A percentile compares a stretch with the other conserved stretches of the same genome.
Evolutionary conservation across 2,888 invertebrate species (phyloP).

Genomic region (Drosophila antonietae): DNA sequence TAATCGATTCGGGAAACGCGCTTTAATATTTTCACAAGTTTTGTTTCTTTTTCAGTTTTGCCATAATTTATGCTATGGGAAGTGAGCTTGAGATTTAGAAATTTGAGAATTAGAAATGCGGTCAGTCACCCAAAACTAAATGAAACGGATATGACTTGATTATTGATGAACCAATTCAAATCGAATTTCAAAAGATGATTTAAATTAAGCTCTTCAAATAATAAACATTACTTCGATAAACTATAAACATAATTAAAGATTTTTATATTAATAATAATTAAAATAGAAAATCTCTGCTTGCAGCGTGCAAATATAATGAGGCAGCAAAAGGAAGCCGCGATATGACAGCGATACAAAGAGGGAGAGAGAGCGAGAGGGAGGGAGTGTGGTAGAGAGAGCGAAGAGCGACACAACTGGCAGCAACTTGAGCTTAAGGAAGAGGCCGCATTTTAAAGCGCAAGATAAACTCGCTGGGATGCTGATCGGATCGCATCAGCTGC

Average conservation of each 20-base stretch:
- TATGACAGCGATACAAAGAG: not conserved
- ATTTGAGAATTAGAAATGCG: conserved; percentile 20
- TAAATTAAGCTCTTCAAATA: not conserved
- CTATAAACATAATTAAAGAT: not conserved
- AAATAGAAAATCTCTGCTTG: not conserved
- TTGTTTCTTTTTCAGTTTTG: conserved; percentile 12
- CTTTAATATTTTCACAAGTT: conserved; percentile 73
- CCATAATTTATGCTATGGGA: conserved; percentile 60
- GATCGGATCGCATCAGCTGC: conserved; percentile 65
- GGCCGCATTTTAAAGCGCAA: conserved; percentile 63
- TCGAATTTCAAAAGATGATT: not conserved
- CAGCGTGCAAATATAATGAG: conserved; percentile 22
- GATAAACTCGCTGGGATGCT: conserved; percentile 69
- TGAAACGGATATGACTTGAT: conserved; percentile 16
- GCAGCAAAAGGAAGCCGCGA: conserved; percentile 37
- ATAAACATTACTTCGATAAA: not conserved
- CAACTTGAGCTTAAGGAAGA: conserved; percentile 24
- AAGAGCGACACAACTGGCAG: conserved; percentile 4
- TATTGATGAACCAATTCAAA: not conserved
- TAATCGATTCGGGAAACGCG: conserved; percentile 74
- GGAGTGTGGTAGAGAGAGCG: too few relatives aligned
- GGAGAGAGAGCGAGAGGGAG: not conserved
- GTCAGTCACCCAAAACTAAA: conserved; percentile 50
- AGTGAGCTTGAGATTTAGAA: conserved; percentile 27
- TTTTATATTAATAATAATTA: conserved; percentile 3